These are phyloP conservation scores for Probaryconus sp. DNA, from an alignment of 1,140 invertebrate genomes.

Conservation along the genomic window DNA sequence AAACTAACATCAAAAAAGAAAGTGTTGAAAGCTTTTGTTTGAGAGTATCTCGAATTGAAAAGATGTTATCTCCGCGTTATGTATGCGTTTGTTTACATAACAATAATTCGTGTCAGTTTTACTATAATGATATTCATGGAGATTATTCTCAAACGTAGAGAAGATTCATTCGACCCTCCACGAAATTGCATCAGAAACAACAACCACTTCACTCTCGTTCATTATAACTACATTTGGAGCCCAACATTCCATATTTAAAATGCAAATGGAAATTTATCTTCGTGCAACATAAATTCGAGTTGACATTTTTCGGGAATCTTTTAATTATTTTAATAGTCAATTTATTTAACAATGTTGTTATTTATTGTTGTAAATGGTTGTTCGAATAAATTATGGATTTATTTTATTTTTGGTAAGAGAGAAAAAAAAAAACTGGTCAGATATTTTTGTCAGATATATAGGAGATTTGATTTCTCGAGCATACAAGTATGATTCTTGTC, in stretches of 20 bases:
- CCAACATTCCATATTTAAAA: too few relatives aligned
- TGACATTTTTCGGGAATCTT: too few relatives aligned
- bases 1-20: constrained; percentile 22
- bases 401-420: background rate
- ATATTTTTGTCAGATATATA: constrained; percentile 36
- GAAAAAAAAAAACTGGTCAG: too few relatives aligned
- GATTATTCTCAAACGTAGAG: too few relatives aligned
- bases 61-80: constrained; percentile 28
- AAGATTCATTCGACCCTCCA: constrained; percentile 16
- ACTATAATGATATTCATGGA: constrained; percentile 10
- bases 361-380: too few relatives aligned
- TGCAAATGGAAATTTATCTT: too few relatives aligned
- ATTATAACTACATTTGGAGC: too few relatives aligned
- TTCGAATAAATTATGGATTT: too few relatives aligned
- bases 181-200: constrained; percentile 1
- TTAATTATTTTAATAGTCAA: too few relatives aligned
- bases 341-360: too few relatives aligned
- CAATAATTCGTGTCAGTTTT: constrained; percentile 8
- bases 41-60: constrained; percentile 45
- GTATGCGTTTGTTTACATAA: constrained; percentile 35
- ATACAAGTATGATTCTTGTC: constrained; percentile 15
- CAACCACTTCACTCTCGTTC: too few relatives aligned
- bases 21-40: constrained; percentile 34
- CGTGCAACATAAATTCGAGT: too few relatives aligned
- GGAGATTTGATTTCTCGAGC: constrained; percentile 25